These are phyloP conservation scores for Bursaphelenchus okinawaensis DNA, from an alignment of 2,888 invertebrate species.

Conservation along the genomic window DNA sequence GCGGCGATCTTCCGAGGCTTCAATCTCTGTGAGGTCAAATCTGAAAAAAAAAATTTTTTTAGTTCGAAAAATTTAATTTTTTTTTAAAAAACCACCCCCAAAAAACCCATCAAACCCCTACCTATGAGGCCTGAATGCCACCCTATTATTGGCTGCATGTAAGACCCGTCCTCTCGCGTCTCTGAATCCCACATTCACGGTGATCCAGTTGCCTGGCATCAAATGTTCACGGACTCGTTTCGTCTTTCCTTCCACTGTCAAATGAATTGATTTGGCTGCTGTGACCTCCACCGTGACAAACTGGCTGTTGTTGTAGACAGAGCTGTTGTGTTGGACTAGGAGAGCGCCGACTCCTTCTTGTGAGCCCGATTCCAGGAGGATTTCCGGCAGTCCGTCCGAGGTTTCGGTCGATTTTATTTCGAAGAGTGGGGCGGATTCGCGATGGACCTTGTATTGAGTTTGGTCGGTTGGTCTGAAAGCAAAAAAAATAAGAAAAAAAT, in stretches of 20 bases:
- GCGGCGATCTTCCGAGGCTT: conserved; percentile 32
- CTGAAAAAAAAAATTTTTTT: conserved; percentile 14
- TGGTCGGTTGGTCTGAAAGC: not conserved
- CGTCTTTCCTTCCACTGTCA: conserved; percentile 23
- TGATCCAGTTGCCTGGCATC: conserved; percentile 22
- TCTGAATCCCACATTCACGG: conserved; percentile 30
- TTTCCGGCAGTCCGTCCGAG: conserved; percentile 2
- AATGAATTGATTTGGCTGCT: conserved; percentile 34
- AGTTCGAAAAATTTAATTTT: no score
- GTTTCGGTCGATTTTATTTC: not conserved
- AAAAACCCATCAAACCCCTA: no score
- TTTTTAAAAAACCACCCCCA: no score
- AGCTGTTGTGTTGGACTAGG: conserved; percentile 16
- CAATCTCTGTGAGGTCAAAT: conserved; percentile 44
- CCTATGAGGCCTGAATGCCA: conserved; percentile 41
- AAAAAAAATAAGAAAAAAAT: no score
- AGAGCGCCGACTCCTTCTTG: conserved; percentile 32
- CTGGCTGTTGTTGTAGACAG: conserved; percentile 33
- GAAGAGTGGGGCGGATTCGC: not conserved
- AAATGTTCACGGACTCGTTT: not conserved
- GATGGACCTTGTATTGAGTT: not conserved
- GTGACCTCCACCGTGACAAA: conserved; percentile 37
- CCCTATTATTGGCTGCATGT: conserved; percentile 24
- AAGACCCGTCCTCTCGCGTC: conserved; percentile 34
- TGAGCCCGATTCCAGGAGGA: conserved; percentile 27